Percentiles rank a stretch among this genome's conserved stretches.
These are phyloP conservation scores for Machimus atricapillus DNA, from an alignment of 2,888 invertebrate species.

Conservation along the genomic window DNA sequence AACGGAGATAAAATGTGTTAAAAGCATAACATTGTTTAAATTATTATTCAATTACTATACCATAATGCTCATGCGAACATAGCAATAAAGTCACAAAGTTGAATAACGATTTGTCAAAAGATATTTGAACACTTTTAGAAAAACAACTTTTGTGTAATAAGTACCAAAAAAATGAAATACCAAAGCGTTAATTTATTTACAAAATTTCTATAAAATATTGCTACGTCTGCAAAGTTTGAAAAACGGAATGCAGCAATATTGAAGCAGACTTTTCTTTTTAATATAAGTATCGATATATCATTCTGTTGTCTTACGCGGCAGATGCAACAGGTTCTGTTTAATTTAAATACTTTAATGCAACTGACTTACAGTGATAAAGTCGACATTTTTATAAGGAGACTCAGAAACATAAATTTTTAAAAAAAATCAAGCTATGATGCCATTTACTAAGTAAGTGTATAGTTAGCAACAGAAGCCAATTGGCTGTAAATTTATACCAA, in stretches of 20 bases:
- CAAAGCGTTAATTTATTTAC: neutral
- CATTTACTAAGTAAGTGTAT: neutral
- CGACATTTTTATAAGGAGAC: neutral
- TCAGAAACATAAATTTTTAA: neutral
- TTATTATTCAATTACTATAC: neutral
- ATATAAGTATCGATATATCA: neutral
- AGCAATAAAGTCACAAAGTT: neutral
- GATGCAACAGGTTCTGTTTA: neutral
- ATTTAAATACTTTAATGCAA: neutral
- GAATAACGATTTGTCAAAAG: neutral
- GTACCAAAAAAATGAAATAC: neutral
- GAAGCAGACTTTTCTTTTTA: neutral
- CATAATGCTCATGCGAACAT: neutral
- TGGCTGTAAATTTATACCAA: neutral
- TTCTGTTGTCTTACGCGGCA: neutral
- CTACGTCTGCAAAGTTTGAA: neutral
- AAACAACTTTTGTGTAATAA: neutral
- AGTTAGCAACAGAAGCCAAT: neutral
- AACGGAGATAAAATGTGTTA: neutral
- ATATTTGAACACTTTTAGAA: neutral
- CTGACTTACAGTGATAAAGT: neutral
- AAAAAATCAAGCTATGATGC: neutral
- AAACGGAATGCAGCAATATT: neutral
- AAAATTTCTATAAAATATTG: neutral
- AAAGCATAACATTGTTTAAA: neutral